A percentile compares a stretch with the other conserved stretches of the same genome.
Evolutionary conservation across 2,888 invertebrate genomes (phyloP).

Genomic region (Troides helena): DNA sequence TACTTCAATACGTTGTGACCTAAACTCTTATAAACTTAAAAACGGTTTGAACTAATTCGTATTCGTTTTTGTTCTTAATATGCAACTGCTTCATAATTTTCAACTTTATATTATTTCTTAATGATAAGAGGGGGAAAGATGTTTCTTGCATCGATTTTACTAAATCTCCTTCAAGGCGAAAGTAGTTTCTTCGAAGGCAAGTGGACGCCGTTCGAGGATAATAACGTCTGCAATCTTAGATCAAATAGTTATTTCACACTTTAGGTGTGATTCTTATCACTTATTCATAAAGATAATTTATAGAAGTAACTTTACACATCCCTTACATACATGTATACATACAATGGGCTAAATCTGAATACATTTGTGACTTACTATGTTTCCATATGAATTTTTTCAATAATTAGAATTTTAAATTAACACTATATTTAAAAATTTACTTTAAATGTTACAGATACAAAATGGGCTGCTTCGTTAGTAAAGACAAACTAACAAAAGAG

Average conservation of each 20-base stretch:
- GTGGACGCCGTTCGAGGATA: background rate
- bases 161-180: background rate
- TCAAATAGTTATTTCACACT: background rate
- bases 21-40: background rate
- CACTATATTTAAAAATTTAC: background rate
- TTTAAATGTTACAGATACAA: slow-evolving; percentile 55
- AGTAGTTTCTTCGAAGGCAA: background rate
- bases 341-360: no score
- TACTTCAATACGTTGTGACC: no score
- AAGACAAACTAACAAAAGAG: slow-evolving; percentile 97
- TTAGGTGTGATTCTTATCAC: background rate
- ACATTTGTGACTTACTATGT: no score
- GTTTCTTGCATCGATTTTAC: background rate
- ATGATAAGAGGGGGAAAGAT: background rate
- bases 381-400: background rate
- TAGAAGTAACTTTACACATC: background rate
- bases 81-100: no score
- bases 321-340: background rate
- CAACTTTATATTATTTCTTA: background rate
- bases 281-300: background rate
- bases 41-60: no score
- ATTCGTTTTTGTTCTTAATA: no score
- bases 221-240: background rate
- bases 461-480: slow-evolving; percentile 97
- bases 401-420: background rate